These are phyloP conservation scores for Pygoscelis antarcticus DNA, from an alignment of 2,113 vertebrate species.

Conservation along the genomic window DNA sequence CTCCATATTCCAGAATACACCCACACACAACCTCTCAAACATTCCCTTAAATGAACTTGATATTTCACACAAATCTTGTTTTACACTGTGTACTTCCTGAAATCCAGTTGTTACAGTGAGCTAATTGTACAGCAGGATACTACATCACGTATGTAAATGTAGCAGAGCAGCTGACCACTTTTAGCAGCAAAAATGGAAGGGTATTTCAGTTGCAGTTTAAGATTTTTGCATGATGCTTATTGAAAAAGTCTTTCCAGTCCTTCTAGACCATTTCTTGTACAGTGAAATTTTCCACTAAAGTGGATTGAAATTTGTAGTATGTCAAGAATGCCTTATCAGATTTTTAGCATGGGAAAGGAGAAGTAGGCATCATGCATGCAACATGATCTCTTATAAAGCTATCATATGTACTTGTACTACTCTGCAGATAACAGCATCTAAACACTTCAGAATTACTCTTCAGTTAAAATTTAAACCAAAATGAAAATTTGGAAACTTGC, in stretches of 20 bases:
- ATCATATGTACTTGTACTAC: neutral
- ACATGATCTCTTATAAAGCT: neutral
- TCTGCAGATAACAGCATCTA: neutral
- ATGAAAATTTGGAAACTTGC: neutral
- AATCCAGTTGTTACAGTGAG: neutral
- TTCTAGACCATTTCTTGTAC: neutral
- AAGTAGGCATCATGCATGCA: neutral
- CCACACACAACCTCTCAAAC: neutral
- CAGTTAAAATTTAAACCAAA: conserved; percentile 21
- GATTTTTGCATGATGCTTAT: neutral
- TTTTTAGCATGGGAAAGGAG: conserved; percentile 40
- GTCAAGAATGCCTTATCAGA: conserved; percentile 48
- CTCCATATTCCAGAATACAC: neutral
- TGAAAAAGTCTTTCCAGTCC: neutral
- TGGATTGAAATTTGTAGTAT: neutral
- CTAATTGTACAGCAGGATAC: neutral
- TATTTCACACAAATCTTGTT: neutral
- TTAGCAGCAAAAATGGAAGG: neutral
- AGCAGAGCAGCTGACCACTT: neutral
- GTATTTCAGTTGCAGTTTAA: neutral
- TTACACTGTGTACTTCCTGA: neutral
- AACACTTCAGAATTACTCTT: neutral
- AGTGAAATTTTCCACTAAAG: neutral
- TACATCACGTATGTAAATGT: neutral
- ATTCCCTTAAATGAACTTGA: neutral